Evolutionary conservation across 2,888 invertebrate species (phyloP).

Genomic region (Cantharis rustica): DNA sequence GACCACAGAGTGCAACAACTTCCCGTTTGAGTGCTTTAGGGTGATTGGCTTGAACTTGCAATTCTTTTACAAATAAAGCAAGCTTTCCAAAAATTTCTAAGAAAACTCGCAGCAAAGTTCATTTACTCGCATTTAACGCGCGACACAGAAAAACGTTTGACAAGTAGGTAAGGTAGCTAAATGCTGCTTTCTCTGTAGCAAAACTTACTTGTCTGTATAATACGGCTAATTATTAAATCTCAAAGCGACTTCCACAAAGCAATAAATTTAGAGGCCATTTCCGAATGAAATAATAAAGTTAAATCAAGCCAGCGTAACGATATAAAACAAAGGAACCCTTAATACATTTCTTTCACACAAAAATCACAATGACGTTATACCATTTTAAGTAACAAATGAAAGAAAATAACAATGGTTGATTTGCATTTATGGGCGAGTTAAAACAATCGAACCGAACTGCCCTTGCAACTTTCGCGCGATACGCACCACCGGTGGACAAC

Average conservation of each 20-base stretch:
- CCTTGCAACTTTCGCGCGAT: constrained; percentile 19
- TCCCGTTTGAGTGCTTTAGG: constrained; percentile 29
- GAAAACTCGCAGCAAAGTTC: neutral
- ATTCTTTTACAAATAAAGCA: neutral
- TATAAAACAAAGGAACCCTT: constrained; percentile 49
- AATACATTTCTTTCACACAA: constrained; percentile 46
- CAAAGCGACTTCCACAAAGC: constrained; percentile 39
- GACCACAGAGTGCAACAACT: constrained; percentile 31
- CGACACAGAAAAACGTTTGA: constrained; percentile 1
- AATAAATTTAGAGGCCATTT: constrained; percentile 51
- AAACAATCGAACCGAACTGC: constrained; percentile 47
- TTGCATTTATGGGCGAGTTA: constrained; percentile 50
- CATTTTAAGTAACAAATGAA: constrained; percentile 50
- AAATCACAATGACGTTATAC: constrained; percentile 46
- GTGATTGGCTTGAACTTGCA: constrained; percentile 21
- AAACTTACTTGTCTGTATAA: constrained; percentile 20
- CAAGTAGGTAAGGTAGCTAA: neutral
- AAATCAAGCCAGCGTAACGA: constrained; percentile 49
- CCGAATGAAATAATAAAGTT: constrained; percentile 48
- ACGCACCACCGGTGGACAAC: constrained; percentile 20
- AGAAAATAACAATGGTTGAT: constrained; percentile 49
- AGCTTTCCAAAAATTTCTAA: constrained; percentile 3
- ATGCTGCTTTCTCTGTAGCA: neutral
- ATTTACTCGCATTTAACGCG: neutral
- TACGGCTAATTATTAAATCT: constrained; percentile 36